Conservation (phyloP, 2,113 vertebrate species). For the Aix galericulata region DNA sequence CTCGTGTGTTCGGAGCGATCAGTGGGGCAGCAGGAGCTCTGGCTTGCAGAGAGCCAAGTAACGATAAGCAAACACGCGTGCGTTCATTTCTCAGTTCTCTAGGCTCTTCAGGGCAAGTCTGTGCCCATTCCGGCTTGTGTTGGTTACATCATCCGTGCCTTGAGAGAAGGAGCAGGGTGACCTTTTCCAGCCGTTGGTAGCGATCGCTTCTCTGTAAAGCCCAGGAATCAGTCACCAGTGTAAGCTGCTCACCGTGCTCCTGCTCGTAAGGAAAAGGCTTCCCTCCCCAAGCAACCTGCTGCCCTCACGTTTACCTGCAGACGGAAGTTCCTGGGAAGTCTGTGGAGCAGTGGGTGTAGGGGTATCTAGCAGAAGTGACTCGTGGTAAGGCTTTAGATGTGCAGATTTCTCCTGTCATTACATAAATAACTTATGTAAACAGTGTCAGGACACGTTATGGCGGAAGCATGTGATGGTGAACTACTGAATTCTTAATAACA, state of each 20-base stretch:
- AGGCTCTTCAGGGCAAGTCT: background rate
- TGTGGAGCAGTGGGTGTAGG: fast-evolving
- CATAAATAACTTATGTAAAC: slow-evolving; percentile 6
- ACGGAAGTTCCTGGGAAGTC: background rate
- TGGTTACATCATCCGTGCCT: background rate
- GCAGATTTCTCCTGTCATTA: background rate
- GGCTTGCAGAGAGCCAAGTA: background rate
- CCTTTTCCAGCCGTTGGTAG: fast-evolving
- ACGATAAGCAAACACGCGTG: background rate
- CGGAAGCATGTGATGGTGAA: background rate
- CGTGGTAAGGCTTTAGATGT: background rate
- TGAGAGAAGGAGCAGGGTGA: background rate
- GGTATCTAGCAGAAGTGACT: background rate
- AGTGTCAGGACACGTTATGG: background rate
- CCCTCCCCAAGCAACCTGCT: background rate
- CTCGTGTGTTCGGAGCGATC: background rate
- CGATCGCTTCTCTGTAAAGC: background rate
- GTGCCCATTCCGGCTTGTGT: background rate
- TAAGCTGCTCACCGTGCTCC: background rate
- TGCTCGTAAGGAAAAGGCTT: background rate
- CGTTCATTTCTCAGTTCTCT: background rate
- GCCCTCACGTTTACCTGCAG: background rate
- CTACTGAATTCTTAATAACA: fast-evolving
- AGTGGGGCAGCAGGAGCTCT: background rate
- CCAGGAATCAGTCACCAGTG: fast-evolving